phyloP scores from a whole-genome alignment of 2,113 vertebrate genomes.

The Tautogolabrus adspersus region DNA sequence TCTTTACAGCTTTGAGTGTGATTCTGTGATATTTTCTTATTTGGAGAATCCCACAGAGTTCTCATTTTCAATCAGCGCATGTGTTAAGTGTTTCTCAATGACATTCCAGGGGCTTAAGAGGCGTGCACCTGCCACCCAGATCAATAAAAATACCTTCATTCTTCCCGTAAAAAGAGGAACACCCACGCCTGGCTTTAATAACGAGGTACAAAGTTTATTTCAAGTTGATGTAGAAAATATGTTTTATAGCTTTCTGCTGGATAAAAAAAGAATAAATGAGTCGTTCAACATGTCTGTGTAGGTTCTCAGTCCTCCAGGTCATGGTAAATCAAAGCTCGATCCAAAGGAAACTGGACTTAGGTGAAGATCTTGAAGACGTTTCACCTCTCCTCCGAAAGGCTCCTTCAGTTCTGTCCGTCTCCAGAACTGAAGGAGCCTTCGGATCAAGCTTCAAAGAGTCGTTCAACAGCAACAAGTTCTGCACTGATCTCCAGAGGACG shows the following conservation, averaged over 20 bases:
- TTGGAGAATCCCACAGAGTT: conserved; percentile 86
- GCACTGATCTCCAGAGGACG: too few relatives aligned
- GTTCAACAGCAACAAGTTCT: neutral
- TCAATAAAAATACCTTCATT: conserved; percentile 45
- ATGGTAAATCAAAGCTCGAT: too few relatives aligned
- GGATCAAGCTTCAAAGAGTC: neutral
- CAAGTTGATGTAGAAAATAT: conserved; percentile 29
- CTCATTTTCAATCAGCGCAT: conserved; percentile 77
- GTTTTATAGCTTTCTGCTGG: conserved; percentile 12
- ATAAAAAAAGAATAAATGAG: conserved; percentile 3
- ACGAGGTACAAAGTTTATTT: conserved; percentile 48
- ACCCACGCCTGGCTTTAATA: conserved; percentile 55
- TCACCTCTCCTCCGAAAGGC: too few relatives aligned
- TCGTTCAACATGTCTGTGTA: neutral
- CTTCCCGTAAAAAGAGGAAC: conserved; percentile 59
- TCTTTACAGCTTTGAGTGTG: conserved; percentile 51
- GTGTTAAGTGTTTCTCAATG: conserved; percentile 58
- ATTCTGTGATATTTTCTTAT: conserved; percentile 79
- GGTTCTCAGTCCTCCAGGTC: too few relatives aligned
- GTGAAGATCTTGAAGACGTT: too few relatives aligned
- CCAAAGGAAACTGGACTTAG: too few relatives aligned
- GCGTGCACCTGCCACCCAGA: conserved; percentile 43
- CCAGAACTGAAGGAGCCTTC: too few relatives aligned
- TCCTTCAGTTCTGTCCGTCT: too few relatives aligned
- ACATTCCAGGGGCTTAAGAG: conserved; percentile 31